Percentiles rank a stretch among this genome's conserved stretches.
These are phyloP conservation scores for Sebastes wilsoni DNA, from an alignment of 2,797 vertebrate species.

Conservation along the genomic window DNA sequence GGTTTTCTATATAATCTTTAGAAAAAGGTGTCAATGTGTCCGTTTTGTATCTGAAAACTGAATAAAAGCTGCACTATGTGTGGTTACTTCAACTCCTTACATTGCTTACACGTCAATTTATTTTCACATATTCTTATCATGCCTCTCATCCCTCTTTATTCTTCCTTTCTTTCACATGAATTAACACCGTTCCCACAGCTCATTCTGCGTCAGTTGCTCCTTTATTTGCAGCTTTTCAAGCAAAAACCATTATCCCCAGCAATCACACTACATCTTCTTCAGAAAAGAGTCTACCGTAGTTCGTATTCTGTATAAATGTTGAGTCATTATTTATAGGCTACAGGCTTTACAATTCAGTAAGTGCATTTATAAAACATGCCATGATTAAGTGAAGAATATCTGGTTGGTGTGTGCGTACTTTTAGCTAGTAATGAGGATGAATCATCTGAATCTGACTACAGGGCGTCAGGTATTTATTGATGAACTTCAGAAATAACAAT, in stretches of 20 bases:
- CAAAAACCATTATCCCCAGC: neutral
- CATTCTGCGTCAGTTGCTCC: slow-evolving; percentile 16
- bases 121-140: neutral
- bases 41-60: neutral
- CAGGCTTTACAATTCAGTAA: slow-evolving; percentile 14
- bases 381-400: neutral
- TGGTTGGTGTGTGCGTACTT: neutral
- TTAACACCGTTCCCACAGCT: slow-evolving; percentile 2
- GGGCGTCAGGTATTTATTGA: neutral
- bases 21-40: neutral
- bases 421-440: neutral
- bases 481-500: neutral
- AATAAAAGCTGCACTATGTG: neutral
- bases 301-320: slow-evolving; percentile 19
- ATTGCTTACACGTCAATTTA: neutral
- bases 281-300: neutral
- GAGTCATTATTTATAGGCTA: slow-evolving; percentile 9
- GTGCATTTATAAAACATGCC: slow-evolving; percentile 24
- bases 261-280: neutral
- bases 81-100: neutral
- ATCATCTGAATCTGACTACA: neutral
- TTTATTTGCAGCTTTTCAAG: slow-evolving; percentile 27
- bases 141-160: neutral
- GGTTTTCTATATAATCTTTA: neutral
- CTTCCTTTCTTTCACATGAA: slow-evolving; percentile 10